Evolutionary conservation across 2,113 vertebrate species (phyloP).

Genomic region (Dromaius novaehollandiae): DNA sequence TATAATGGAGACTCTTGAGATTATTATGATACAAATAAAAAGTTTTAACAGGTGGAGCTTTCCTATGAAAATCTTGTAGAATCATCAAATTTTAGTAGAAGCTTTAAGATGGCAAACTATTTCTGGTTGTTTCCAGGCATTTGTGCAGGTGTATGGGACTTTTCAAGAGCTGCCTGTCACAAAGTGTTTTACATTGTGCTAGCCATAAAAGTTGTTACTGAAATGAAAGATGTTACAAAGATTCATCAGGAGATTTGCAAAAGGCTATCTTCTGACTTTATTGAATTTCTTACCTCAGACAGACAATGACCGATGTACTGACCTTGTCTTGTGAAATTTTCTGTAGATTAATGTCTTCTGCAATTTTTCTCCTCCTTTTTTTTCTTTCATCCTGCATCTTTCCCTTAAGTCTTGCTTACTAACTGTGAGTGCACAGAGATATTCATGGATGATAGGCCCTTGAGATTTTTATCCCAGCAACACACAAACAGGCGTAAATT

Average conservation of each 20-base stretch:
- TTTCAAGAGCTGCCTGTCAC: background rate
- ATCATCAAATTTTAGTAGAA: background rate
- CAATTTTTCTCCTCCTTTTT: background rate
- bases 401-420: background rate
- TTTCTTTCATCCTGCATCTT: background rate
- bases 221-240: constrained; percentile 34
- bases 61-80: background rate
- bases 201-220: background rate
- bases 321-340: constrained; percentile 9
- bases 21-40: background rate
- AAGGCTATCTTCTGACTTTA: background rate
- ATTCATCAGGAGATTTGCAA: constrained; percentile 15
- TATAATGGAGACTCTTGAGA: background rate
- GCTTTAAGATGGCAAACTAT: background rate
- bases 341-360: constrained; percentile 48
- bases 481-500: background rate
- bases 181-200: background rate
- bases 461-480: background rate
- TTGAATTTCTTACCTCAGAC: constrained; percentile 44
- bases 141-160: background rate
- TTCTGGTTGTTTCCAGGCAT: background rate
- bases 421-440: background rate
- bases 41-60: background rate
- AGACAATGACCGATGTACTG: constrained; percentile 7
- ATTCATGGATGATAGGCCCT: background rate